Base-by-base conservation (phyloP, 2,888 invertebrate genomes). In the Bimastos eiseni region DNA sequence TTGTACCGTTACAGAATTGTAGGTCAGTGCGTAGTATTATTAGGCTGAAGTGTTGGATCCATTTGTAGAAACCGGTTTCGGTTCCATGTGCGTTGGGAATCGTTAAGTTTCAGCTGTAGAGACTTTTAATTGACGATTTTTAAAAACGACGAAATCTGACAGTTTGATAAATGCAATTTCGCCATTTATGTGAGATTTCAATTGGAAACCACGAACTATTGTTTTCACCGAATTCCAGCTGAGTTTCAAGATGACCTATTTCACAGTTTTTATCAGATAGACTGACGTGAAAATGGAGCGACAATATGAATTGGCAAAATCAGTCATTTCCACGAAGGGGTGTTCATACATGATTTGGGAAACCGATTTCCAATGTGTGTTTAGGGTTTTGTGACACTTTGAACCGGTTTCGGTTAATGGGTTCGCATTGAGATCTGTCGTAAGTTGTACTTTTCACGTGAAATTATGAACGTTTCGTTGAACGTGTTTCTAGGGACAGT, bases 1-100 rank as follows among this genome's bases (percentile, higher is more conserved):
- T 70, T 70, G 70, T 70, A n/a, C 70, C 30, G 70, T 70, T n/a
- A 70, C 70, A 70, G 70, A 70, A 70, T n/a, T 70, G 70, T 70
- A 70, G 70, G 70, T 70, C 70, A 70, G 70, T 70, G 70, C 70
- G 70, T 70, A 70, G 70, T n/a, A 8, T n/a, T n/a, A 8, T n/a
- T 70, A 30, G 8, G 30, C 70, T 11, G 70, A 70, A 70, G 70
- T 49, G 49, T 70, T n/a, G 70, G 70, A 70, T 70, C n/a, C 70
- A 70, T 70, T 21, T 70, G 30, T 70, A 70, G 70, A 70, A 70
- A 70, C 70, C n/a, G 70, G 70, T 70, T 70, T 70, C 70, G 30
- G 70, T 70, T 70, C 70, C n/a, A n/a, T 11, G 70, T 70, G 17
- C 30, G 70, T n/a, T 70, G 70, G 30, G 70, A 70, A n/a, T 5